A percentile compares a stretch with the other conserved stretches of the same genome.
Evolutionary conservation across 2,888 invertebrate genomes (phyloP).

Genomic region (Pollenia angustigena): DNA sequence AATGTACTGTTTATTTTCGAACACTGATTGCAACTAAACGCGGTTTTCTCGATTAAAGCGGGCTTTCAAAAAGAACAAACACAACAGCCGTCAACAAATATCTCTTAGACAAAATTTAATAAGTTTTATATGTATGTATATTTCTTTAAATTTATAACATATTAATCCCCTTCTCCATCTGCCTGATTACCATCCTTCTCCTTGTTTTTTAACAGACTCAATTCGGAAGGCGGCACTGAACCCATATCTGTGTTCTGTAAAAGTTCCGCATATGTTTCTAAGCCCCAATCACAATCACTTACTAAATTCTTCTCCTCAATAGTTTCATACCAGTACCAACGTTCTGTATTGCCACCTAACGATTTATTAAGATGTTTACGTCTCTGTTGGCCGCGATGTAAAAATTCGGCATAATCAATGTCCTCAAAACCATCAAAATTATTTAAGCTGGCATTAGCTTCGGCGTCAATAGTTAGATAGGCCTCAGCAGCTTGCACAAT

Average conservation of each 20-base stretch:
- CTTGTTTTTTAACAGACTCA: slow-evolving; percentile 4
- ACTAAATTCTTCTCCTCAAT: slow-evolving; percentile 75
- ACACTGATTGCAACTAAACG: no score
- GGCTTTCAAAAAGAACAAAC: no score
- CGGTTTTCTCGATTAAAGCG: no score
- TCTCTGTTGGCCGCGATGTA: slow-evolving; percentile 80
- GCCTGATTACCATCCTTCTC: slow-evolving; percentile 20
- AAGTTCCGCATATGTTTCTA: slow-evolving; percentile 70
- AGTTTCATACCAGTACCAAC: slow-evolving; percentile 78
- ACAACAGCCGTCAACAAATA: no score
- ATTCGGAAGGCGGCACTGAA: slow-evolving; percentile 31
- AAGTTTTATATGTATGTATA: not conserved
- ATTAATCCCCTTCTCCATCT: slow-evolving; percentile 12
- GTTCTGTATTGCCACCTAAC: slow-evolving; percentile 81
- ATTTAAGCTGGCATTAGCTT: slow-evolving; percentile 75
- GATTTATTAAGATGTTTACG: slow-evolving; percentile 81
- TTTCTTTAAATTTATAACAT: not conserved
- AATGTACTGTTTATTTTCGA: no score
- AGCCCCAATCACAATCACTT: slow-evolving; percentile 79
- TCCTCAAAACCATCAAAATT: slow-evolving; percentile 76
- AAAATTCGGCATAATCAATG: slow-evolving; percentile 81
- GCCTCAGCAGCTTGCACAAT: slow-evolving; percentile 75
- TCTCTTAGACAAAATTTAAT: no score
- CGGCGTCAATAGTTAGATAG: slow-evolving; percentile 76
- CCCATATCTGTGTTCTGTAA: slow-evolving; percentile 51